Base-by-base conservation (phyloP, 2,797 vertebrate genomes). In the Apogon talboti region DNA sequence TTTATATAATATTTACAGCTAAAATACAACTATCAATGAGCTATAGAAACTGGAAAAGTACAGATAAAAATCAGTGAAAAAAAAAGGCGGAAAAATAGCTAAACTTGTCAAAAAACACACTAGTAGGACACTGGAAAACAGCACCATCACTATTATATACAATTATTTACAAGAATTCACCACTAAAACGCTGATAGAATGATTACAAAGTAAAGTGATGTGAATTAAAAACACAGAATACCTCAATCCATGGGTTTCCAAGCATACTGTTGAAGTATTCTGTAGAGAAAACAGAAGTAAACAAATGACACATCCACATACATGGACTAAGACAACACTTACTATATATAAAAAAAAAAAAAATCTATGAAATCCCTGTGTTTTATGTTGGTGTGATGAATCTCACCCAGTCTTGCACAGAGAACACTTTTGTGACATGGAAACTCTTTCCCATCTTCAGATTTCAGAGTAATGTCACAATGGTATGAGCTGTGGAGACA, bases 201-300 rank as follows among this genome's bases (percentile, higher is more conserved):
- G 11, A 14, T 35, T 57, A 33, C 6, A 33, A 5, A 56, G 64
- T 15, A 37, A 15, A 15, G 18, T 6, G 16, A 7, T 1, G 7
- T 7, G 0, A 42, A 24, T 50, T 2, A 44, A 48, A 57, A 47
- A 47, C 2, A 49, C 51, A 44, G 24, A 80, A 72, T 93, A 99
- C 98, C 96, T 99, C 98, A 76, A 98, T 97, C 98, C 98, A 99
- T 9, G 96, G 94, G 87, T 93, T 99, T 90, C 95, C 96, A 81
- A 99, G 92, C 98, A 99, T 99, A 85, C 96, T 98, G 83, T 94
- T 94, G 91, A 99, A 99, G 86, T 99, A 99, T 82, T 98, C 98
- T 95, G 91, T 41, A 84, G 35, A 75, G 69, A 66, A 61, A 43
- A 81, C 8, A 53, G 30, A 47, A 1, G 8, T 45, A n/a, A 68